Evolutionary conservation across 2,797 vertebrate species (phyloP).

Genomic region (Esox masquinongy): DNA sequence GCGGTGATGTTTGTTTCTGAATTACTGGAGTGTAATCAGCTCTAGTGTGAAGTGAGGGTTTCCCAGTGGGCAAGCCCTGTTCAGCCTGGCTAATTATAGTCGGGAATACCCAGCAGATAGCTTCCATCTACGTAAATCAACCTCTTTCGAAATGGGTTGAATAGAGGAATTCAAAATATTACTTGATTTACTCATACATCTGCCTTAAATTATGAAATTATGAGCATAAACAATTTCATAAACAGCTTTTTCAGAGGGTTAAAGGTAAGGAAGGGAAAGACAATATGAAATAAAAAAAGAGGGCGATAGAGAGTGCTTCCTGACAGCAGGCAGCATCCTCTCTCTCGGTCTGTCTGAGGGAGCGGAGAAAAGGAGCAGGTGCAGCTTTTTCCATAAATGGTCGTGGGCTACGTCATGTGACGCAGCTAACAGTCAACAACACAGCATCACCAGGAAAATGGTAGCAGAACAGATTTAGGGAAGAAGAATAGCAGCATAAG

Average conservation of each 20-base stretch:
- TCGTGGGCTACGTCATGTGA: constrained; percentile 68
- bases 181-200: not conserved
- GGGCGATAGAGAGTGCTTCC: constrained; percentile 24
- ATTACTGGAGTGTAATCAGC: not conserved
- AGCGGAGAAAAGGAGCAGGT: constrained; percentile 63
- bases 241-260: no score
- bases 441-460: constrained; percentile 76
- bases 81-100: not conserved
- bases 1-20: not conserved
- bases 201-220: not conserved
- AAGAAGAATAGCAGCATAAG: constrained; percentile 36
- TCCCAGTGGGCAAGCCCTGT: not conserved
- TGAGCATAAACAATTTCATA: no score
- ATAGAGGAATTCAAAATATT: not conserved
- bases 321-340: constrained; percentile 17
- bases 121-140: not conserved
- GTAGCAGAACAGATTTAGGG: constrained; percentile 63
- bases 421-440: constrained; percentile 71
- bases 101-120: not conserved
- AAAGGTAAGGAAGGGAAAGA: no score
- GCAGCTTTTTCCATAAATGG: constrained; percentile 66
- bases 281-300: not conserved
- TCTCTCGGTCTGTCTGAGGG: constrained; percentile 25
- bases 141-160: not conserved
- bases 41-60: not conserved